A percentile compares a stretch with the other conserved stretches of the same genome.
Evolutionary conservation across 1,140 invertebrate genomes (phyloP).

Genomic region (Bombus huntii): DNA sequence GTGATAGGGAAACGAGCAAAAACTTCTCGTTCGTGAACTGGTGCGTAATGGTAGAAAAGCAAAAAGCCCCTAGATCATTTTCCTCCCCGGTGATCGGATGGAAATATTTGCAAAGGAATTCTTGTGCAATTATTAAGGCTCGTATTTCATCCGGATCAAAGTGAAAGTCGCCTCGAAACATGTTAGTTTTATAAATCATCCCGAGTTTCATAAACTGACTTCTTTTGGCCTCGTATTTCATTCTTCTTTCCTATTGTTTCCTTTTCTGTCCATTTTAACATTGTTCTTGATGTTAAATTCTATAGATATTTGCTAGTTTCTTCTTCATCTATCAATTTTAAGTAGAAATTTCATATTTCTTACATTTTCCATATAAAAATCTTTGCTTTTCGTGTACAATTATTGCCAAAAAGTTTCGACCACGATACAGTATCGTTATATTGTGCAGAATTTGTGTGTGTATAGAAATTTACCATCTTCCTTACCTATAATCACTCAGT

Average conservation of each 20-base stretch:
- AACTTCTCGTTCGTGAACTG: neutral
- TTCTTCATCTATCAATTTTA: too few species aligned
- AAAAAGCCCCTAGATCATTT: neutral
- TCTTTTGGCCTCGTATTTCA: neutral
- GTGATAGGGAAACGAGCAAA: neutral
- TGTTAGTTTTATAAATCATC: constrained; percentile 1
- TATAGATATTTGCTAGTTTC: neutral
- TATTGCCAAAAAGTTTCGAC: too few species aligned
- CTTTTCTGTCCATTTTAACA: neutral
- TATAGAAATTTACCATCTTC: too few species aligned
- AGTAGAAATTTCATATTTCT: too few species aligned
- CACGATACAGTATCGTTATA: too few species aligned
- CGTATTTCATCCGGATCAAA: neutral
- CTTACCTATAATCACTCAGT: too few species aligned
- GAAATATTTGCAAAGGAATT: constrained; percentile 8
- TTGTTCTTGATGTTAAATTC: neutral
- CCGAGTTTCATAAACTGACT: neutral
- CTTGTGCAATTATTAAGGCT: neutral
- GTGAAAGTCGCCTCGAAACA: neutral
- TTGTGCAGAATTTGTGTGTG: too few species aligned
- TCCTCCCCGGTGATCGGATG: neutral
- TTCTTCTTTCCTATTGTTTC: neutral
- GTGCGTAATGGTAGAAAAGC: neutral
- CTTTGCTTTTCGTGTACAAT: too few species aligned
- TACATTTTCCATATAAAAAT: neutral